Evolutionary conservation across 2,888 invertebrate genomes (phyloP).

Genomic region (Cephus pygmeus): DNA sequence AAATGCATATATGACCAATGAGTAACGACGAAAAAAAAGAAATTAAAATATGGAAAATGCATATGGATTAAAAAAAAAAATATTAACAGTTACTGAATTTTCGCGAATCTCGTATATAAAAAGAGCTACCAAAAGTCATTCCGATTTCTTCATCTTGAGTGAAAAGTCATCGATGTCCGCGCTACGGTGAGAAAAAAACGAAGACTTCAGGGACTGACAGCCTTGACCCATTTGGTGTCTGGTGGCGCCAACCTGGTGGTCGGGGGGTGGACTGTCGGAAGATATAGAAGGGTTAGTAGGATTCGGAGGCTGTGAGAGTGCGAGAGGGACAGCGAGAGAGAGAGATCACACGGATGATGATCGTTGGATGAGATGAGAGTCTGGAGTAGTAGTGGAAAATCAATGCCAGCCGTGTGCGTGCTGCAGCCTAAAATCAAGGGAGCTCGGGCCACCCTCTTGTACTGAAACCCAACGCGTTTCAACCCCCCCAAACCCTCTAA

Average conservation of each 20-base stretch:
- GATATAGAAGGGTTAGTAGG: constrained; percentile 26
- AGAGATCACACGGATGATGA: not conserved
- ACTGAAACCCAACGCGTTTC: constrained; percentile 12
- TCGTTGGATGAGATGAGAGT: not conserved
- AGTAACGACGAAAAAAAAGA: no score
- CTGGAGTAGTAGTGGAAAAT: constrained; percentile 45
- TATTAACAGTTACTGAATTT: no score
- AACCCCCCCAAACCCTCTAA: constrained; percentile 21
- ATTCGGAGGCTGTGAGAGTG: constrained; percentile 21
- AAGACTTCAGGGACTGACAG: constrained; percentile 15
- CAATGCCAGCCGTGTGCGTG: constrained; percentile 49
- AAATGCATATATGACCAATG: no score
- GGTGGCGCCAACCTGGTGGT: constrained; percentile 59
- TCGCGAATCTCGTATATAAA: not conserved
- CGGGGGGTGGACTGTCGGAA: constrained; percentile 28
- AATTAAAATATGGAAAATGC: no score
- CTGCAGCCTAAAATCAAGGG: constrained; percentile 48
- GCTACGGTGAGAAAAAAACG: not conserved
- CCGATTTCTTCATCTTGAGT: not conserved
- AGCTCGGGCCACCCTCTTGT: constrained; percentile 30
- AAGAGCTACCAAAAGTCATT: not conserved
- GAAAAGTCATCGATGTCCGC: not conserved
- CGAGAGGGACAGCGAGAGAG: constrained; percentile 13
- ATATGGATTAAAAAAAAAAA: no score
- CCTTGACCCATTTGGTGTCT: constrained; percentile 60